Evolutionary conservation across 2,888 invertebrate species (phyloP).

Genomic region (Harpalus rufipes): DNA sequence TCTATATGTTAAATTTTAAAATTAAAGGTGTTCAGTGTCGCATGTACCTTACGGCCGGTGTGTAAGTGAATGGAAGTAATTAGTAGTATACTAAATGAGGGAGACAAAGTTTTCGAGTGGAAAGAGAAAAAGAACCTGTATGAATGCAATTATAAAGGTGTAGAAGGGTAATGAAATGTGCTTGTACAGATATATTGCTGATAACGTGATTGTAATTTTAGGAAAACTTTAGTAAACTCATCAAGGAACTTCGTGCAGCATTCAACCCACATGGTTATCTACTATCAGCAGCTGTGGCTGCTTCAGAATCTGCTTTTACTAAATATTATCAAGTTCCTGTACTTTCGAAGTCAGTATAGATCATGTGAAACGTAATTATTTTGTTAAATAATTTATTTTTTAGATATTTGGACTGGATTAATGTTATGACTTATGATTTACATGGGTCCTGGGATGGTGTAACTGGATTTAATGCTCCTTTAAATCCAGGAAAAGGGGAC

Average conservation of each 20-base stretch:
- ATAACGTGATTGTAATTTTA: neutral
- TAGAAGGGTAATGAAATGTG: too few relatives aligned
- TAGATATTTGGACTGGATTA: conserved; percentile 80
- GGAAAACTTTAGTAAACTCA: conserved; percentile 78
- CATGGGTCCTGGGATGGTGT: conserved; percentile 83
- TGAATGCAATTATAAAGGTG: too few relatives aligned
- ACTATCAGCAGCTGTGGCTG: conserved; percentile 80
- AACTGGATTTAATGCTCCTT: conserved; percentile 77
- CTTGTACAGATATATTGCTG: too few relatives aligned
- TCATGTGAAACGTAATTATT: neutral
- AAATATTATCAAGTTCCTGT: conserved; percentile 80
- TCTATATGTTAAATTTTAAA: too few relatives aligned
- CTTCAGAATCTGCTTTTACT: conserved; percentile 77
- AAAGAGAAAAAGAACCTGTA: too few relatives aligned
- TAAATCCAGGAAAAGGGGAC: conserved; percentile 23
- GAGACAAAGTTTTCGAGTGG: too few relatives aligned
- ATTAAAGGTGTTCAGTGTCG: too few relatives aligned
- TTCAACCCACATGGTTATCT: conserved; percentile 78
- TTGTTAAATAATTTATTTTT: neutral
- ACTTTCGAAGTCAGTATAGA: conserved; percentile 76
- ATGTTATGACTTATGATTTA: conserved; percentile 87
- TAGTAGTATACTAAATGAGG: too few relatives aligned
- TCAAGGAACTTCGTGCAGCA: conserved; percentile 79
- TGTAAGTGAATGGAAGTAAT: too few relatives aligned
- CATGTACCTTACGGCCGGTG: too few relatives aligned